Percentiles rank a stretch among this genome's conserved stretches.
phyloP scores from a whole-genome alignment of 2,888 invertebrate genomes.

The Cremastinae sp. region DNA sequence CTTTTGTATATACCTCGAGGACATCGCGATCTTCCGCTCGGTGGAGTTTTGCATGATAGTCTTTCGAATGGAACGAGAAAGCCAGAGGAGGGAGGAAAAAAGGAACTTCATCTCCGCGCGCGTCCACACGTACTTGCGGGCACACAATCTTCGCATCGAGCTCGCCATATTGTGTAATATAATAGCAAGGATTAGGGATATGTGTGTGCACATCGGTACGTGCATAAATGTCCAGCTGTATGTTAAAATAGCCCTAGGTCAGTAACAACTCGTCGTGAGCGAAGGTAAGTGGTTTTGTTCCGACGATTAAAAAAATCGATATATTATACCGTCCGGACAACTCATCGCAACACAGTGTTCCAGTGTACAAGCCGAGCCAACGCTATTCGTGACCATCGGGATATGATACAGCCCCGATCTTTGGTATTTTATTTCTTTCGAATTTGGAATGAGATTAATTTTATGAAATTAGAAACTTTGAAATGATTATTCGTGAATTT shows the following conservation, averaged over 20 bases:
- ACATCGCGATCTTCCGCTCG: conserved; percentile 55
- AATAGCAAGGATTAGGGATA: conserved; percentile 45
- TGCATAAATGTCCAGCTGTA: conserved; percentile 30
- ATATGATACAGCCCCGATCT: neutral
- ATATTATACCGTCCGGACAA: conserved; percentile 27
- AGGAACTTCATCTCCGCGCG: conserved; percentile 4
- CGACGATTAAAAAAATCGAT: conserved; percentile 56
- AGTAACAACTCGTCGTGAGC: conserved; percentile 66
- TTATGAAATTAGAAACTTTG: too few relatives aligned
- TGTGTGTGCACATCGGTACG: conserved; percentile 32
- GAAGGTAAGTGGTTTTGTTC: conserved; percentile 66
- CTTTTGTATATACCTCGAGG: conserved; percentile 54
- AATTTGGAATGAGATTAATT: too few relatives aligned
- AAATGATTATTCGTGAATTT: too few relatives aligned
- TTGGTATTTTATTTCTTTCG: too few relatives aligned
- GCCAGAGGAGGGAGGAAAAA: conserved; percentile 18
- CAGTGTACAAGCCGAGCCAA: neutral
- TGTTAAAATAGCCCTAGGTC: conserved; percentile 60
- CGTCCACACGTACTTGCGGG: conserved; percentile 19
- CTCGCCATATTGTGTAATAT: conserved; percentile 45
- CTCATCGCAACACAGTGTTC: neutral
- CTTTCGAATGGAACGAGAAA: conserved; percentile 51
- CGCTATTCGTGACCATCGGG: neutral
- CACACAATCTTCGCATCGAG: conserved; percentile 39
- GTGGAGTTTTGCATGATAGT: conserved; percentile 53